Conservation (phyloP, 2,113 vertebrate species). For the Percopsis transmontana region DNA sequence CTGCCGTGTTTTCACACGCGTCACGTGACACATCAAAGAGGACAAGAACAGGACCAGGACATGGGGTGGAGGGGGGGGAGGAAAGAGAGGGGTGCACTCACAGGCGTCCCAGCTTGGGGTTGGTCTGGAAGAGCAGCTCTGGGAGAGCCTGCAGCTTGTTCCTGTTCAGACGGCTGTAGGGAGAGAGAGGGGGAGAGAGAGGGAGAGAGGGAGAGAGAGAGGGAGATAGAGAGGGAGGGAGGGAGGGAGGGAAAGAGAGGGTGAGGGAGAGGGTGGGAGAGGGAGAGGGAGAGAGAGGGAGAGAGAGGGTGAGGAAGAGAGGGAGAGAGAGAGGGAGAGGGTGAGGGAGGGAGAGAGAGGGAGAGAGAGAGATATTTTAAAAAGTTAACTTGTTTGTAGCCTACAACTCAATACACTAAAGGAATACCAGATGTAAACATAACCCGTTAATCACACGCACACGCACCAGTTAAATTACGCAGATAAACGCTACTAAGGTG, state of each 20-base stretch:
- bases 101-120: constrained; percentile 93
- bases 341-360: neutral
- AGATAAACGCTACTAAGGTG: constrained; percentile 13
- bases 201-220: constrained; percentile 23
- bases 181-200: constrained; percentile 36
- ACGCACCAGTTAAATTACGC: constrained; percentile 24
- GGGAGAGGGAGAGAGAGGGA: neutral
- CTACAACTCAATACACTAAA: neutral
- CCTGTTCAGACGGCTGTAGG: constrained; percentile 91
- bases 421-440: neutral
- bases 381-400: neutral
- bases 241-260: neutral
- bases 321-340: neutral
- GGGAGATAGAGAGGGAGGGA: constrained; percentile 6
- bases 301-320: neutral
- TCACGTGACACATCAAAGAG: constrained; percentile 59
- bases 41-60: neutral
- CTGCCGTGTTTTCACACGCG: constrained; percentile 59
- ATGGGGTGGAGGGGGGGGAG: neutral
- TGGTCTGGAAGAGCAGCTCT: constrained; percentile 97
- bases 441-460: neutral
- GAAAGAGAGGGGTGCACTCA: constrained; percentile 78
- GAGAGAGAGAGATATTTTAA: neutral
- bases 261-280: no score
- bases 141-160: constrained; percentile 96